A percentile compares a stretch with the other conserved stretches of the same genome.
Evolutionary conservation across 2,888 invertebrate genomes (phyloP).

Genomic region (Lampropteryx suffumata): DNA sequence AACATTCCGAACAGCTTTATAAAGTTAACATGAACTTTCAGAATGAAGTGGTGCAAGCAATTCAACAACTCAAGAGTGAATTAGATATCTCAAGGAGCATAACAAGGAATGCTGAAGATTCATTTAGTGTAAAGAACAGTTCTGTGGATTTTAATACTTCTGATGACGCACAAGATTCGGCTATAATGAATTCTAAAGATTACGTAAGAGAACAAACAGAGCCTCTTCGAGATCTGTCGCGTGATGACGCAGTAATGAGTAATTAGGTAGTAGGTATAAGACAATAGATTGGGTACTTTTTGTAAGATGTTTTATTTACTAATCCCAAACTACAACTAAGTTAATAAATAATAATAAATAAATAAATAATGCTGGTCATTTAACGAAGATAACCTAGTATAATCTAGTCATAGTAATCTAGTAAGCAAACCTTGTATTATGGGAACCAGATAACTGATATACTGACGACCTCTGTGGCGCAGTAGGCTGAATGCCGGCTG

Average conservation of each 20-base stretch:
- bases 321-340: not conserved
- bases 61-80: slow-evolving; percentile 72
- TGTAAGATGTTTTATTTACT: slow-evolving; percentile 16
- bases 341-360: no score
- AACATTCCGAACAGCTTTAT: slow-evolving; percentile 73
- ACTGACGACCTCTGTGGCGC: no score
- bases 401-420: no score
- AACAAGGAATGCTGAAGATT: slow-evolving; percentile 48
- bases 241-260: slow-evolving; percentile 26
- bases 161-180: slow-evolving; percentile 34
- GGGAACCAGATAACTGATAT: no score
- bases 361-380: no score
- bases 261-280: slow-evolving; percentile 23
- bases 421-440: no score
- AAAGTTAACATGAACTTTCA: slow-evolving; percentile 77
- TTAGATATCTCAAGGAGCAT: slow-evolving; percentile 65
- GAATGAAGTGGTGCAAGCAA: slow-evolving; percentile 71
- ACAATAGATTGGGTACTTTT: slow-evolving; percentile 20
- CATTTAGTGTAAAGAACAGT: slow-evolving; percentile 43
- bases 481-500: no score
- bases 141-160: slow-evolving; percentile 60
- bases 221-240: slow-evolving; percentile 7
- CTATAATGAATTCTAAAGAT: slow-evolving; percentile 34
- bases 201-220: slow-evolving; percentile 31
- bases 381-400: no score